These are phyloP conservation scores for Cotesia typhae DNA, from an alignment of 1,140 invertebrate species.

Conservation along the genomic window DNA sequence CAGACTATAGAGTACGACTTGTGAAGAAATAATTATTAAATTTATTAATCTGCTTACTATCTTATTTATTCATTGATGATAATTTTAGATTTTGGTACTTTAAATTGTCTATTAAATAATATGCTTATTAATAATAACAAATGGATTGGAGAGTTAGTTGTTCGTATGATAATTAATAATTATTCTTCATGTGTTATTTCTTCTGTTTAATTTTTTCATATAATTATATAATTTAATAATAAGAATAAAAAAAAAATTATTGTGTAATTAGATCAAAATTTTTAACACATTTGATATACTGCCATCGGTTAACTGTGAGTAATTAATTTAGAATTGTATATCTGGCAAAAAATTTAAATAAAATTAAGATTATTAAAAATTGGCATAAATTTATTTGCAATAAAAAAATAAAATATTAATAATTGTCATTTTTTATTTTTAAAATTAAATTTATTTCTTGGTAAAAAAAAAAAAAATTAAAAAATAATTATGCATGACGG, in stretches of 20 bases:
- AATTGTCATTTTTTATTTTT: neutral
- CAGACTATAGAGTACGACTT: no score
- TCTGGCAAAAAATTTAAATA: slow-evolving; percentile 46
- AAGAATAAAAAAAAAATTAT: neutral
- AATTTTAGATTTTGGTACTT: neutral
- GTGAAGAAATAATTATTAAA: no score
- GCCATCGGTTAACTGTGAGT: slow-evolving; percentile 51
- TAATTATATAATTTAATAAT: neutral
- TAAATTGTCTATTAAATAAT: neutral
- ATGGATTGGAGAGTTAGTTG: neutral
- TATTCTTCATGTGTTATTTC: neutral
- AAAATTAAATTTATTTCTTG: no score
- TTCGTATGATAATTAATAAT: neutral
- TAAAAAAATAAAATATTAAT: neutral
- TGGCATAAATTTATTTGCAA: slow-evolving; percentile 34
- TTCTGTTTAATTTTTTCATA: neutral
- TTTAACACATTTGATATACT: slow-evolving; percentile 55
- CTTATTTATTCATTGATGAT: no score
- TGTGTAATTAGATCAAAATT: slow-evolving; percentile 42
- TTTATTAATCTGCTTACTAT: no score
- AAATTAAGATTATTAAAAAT: no score
- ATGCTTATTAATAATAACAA: neutral
- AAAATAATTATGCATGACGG: neutral
- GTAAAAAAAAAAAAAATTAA: neutral
- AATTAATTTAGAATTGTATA: slow-evolving; percentile 51